Conservation (phyloP, 2,797 vertebrate species). For the Sebastes vulpes region DNA sequence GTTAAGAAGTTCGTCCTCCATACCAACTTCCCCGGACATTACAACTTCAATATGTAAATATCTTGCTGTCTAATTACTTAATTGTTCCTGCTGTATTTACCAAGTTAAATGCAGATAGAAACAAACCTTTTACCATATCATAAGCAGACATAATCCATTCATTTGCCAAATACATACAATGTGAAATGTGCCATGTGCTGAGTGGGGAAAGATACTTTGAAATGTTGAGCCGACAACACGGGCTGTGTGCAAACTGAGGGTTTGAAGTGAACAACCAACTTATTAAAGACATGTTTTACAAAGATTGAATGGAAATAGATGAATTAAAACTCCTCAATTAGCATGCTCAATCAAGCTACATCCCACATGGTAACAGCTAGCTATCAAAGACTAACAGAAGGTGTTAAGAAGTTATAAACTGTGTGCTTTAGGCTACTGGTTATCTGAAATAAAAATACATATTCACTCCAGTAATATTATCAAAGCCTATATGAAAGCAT, state of each 20-base stretch:
- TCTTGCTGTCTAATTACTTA: neutral
- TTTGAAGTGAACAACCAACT: neutral
- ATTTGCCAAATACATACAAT: neutral
- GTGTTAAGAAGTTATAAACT: neutral
- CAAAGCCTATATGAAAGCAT: too few species aligned
- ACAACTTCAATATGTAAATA: conserved; percentile 99
- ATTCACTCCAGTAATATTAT: neutral
- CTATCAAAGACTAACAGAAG: neutral
- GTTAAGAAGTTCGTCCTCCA: conserved; percentile 99
- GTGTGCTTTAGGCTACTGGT: neutral
- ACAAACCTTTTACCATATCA: neutral
- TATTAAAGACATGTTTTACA: neutral
- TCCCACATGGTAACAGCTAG: neutral
- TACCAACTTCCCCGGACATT: conserved; percentile 98
- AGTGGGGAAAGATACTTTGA: neutral
- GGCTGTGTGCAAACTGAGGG: too few species aligned
- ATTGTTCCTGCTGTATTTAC: neutral
- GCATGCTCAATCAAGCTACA: neutral
- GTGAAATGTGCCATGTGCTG: neutral
- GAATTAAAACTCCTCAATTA: neutral
- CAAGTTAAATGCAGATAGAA: neutral
- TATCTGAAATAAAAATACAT: neutral
- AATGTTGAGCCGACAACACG: too few species aligned
- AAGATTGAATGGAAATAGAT: neutral
- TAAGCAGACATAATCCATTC: neutral